Conservation (phyloP, 2,113 vertebrate species). For the Vulpes lagopus region DNA sequence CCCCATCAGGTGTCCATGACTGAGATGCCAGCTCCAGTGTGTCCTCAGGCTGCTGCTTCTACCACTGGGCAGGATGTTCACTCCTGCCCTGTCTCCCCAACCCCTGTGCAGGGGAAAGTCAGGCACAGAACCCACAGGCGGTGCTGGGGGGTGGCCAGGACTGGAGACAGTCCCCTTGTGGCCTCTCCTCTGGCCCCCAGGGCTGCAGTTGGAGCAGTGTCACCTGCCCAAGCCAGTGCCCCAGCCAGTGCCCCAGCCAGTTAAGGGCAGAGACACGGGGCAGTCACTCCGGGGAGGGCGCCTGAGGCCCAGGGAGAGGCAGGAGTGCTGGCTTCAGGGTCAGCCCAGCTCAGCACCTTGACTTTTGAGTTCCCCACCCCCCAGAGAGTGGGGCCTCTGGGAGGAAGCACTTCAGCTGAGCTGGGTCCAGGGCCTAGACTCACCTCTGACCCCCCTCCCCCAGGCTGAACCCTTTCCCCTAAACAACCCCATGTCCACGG, state of each 20-base stretch:
- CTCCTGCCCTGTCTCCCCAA: not conserved
- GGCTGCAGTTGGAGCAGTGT: not conserved
- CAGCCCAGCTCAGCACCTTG: not conserved
- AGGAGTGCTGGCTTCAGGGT: fast-evolving
- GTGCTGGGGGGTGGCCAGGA: fast-evolving
- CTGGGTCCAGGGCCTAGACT: not conserved
- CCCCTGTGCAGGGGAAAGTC: not conserved
- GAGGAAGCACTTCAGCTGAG: not conserved
- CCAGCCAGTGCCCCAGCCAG: fast-evolving
- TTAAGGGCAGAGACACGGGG: too few species aligned
- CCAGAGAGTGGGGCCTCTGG: not conserved
- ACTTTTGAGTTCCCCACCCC: fast-evolving
- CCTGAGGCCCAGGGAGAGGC: fast-evolving
- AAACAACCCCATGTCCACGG: fast-evolving
- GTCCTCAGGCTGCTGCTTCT: fast-evolving
- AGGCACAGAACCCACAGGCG: not conserved
- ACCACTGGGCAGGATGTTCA: not conserved
- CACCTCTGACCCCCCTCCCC: not conserved
- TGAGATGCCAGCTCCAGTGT: fast-evolving
- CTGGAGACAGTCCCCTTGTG: fast-evolving
- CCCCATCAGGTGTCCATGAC: fast-evolving
- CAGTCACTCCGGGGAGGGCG: fast-evolving
- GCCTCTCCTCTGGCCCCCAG: too few species aligned
- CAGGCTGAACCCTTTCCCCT: not conserved
- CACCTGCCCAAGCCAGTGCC: not conserved